These are phyloP conservation scores for Labeo calbasu DNA, from an alignment of 2,797 vertebrate genomes.

Conservation along the genomic window DNA sequence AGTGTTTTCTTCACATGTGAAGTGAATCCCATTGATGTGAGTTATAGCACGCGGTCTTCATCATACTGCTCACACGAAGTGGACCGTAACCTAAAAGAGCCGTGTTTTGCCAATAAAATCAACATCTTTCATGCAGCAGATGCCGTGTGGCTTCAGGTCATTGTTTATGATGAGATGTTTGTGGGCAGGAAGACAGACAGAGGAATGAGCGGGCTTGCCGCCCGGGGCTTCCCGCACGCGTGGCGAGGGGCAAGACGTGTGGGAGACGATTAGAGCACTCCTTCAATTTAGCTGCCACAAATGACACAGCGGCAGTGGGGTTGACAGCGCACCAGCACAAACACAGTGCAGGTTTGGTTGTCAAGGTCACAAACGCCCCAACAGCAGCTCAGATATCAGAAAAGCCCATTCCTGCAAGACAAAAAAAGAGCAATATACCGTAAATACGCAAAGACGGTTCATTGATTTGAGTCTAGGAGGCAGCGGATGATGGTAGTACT, in stretches of 20 bases:
- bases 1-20: conserved; percentile 53
- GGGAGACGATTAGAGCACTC: conserved; percentile 28
- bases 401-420: conserved; percentile 40
- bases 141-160: conserved; percentile 37
- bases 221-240: background rate
- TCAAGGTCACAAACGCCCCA: conserved; percentile 37
- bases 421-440: conserved; percentile 34
- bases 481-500: conserved; percentile 7
- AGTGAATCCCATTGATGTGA: conserved; percentile 59
- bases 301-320: background rate
- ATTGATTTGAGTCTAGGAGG: conserved; percentile 34
- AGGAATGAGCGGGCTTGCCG: conserved; percentile 30
- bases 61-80: background rate
- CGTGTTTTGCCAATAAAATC: conserved; percentile 6
- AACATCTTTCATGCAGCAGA: conserved; percentile 34
- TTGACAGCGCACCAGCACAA: conserved; percentile 31
- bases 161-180: conserved; percentile 45
- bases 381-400: conserved; percentile 35
- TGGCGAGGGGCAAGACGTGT: conserved; percentile 22
- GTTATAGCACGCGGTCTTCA: conserved; percentile 37
- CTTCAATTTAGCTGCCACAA: conserved; percentile 46
- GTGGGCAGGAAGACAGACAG: conserved; percentile 41
- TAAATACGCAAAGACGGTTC: conserved; percentile 16
- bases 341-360: conserved; percentile 37
- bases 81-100: conserved; percentile 4